Conservation (phyloP, 2,797 vertebrate genomes). For the Xiphophorus birchmanni region DNA sequence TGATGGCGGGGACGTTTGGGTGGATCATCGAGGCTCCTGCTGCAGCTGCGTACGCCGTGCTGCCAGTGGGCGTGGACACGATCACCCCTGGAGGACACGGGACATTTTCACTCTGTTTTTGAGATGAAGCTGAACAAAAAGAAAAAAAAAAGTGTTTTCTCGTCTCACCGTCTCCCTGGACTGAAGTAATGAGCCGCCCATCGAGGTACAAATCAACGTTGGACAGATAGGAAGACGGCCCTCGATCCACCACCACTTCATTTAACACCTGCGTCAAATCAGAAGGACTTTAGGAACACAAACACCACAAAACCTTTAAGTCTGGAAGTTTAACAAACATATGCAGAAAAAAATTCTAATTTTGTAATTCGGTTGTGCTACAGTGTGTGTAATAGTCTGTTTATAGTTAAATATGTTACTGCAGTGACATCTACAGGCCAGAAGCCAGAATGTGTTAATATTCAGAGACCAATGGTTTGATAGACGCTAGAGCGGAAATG, state of each 20-base stretch:
- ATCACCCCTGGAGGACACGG: slow-evolving; percentile 79
- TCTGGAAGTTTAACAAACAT: neutral
- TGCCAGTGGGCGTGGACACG: slow-evolving; percentile 86
- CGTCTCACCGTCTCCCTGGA: slow-evolving; percentile 83
- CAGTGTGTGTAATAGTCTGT: neutral
- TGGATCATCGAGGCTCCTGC: slow-evolving; percentile 88
- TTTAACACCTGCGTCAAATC: slow-evolving; percentile 78
- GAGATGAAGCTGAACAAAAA: neutral
- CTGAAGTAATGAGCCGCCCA: slow-evolving; percentile 86
- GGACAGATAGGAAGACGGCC: slow-evolving; percentile 85
- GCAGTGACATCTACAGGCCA: slow-evolving; percentile 34
- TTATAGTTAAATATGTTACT: neutral
- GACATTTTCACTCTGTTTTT: neutral
- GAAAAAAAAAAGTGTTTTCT: neutral
- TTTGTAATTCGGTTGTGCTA: neutral
- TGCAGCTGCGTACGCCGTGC: slow-evolving; percentile 84
- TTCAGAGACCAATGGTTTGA: neutral
- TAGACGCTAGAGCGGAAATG: neutral
- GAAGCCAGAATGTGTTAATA: neutral
- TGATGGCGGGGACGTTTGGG: slow-evolving; percentile 87
- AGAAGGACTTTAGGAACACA: neutral
- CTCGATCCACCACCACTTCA: slow-evolving; percentile 86
- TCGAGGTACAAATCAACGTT: slow-evolving; percentile 86
- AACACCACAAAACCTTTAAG: neutral
- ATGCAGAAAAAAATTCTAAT: neutral